These are phyloP conservation scores for Lycocorax pyrrhopterus DNA, from an alignment of 2,113 vertebrate species.

Conservation along the genomic window DNA sequence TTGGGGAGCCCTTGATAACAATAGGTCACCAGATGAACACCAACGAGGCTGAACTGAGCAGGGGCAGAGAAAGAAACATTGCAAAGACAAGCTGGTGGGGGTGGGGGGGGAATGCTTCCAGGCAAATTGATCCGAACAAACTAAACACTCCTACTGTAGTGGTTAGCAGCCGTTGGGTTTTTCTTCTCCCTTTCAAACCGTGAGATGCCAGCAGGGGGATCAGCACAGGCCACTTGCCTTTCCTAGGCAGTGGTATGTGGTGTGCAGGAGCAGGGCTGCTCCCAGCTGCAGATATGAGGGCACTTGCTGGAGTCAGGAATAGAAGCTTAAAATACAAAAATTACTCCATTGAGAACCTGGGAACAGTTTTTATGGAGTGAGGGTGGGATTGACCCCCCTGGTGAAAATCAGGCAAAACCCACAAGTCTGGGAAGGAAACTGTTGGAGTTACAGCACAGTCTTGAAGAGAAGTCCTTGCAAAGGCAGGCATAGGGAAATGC, in stretches of 20 bases:
- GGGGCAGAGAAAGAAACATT: background rate
- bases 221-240: fast-evolving
- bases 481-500: fast-evolving
- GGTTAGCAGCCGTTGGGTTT: background rate
- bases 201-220: background rate
- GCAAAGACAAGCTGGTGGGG: background rate
- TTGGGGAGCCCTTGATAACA: background rate
- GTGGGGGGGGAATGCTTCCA: background rate
- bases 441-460: background rate
- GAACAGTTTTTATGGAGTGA: background rate
- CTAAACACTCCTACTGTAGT: background rate
- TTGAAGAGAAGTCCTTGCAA: background rate
- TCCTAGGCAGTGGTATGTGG: background rate
- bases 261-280: background rate
- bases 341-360: background rate
- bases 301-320: background rate
- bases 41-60: background rate
- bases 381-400: background rate
- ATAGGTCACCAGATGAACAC: background rate
- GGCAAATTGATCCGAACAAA: slow-evolving; percentile 39
- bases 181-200: background rate
- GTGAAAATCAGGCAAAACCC: background rate
- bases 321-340: background rate
- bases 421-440: background rate
- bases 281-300: background rate